Evolutionary conservation across 2,888 invertebrate species (phyloP), one percentile per base, ranked within the genome.

Genomic region (Oscheius sp.): DNA sequence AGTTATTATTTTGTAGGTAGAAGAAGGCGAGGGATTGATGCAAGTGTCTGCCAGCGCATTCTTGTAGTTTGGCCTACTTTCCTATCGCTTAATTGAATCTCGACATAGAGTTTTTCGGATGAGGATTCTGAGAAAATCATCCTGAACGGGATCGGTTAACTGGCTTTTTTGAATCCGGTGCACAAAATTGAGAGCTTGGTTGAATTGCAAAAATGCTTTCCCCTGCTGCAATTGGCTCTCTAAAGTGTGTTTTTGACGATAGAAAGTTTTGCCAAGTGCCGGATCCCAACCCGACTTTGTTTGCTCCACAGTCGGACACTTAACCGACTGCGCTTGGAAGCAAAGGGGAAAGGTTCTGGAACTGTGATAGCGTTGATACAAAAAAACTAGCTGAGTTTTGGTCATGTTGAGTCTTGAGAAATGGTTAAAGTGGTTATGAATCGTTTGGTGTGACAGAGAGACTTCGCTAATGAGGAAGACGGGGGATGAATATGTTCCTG

Each of bases 21-120:
- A 42, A 42, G 42, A 7, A 42, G 4, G 7, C 42, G 42, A 42
- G 3, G 42, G 7, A 42, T 42, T 42, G 42, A 42, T 7, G 42
- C 42, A 57, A 29, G 29, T 57, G 10, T 57, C 32, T 29, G 57
- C n/a, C 57, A 57, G 29, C 13, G 29, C 10, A 32, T 33, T 57
- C 53, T 29, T 53, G 53, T 53, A 29, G n/a, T 29, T 53, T 29
- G n/a, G n/a, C 29, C 32, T 57, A 32, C 32, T 57, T 29, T 33
- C 21, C 21, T 57, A 57, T 57, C 57, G 57, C 57, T 2, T 57
- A 57, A 57, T 57, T 29, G 29, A 57, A 57, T 57, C 57, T 57
- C 57, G 57, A 57, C 57, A 53, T 53, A 11, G n/a, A 10, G 29
- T 57, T 21, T 57, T 57, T 57, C 29, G 33, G 57, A 9, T 10